These are phyloP conservation scores for Chironomus striatipennis DNA, from an alignment of 1,140 invertebrate genomes.

Conservation along the genomic window DNA sequence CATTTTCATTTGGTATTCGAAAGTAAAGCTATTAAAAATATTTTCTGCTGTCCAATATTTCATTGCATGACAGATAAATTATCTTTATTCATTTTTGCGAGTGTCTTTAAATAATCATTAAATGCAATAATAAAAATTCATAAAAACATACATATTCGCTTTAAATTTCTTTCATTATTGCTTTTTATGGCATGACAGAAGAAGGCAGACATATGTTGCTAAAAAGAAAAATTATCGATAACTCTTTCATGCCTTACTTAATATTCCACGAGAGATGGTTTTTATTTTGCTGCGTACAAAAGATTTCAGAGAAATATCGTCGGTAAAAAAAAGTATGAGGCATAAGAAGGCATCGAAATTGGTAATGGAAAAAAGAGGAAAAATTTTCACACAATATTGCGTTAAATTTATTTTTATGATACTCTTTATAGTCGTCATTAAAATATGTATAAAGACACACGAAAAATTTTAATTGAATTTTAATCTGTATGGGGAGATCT, in stretches of 20 bases:
- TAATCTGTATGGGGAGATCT: not conserved
- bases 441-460: not conserved
- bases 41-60: too few relatives aligned
- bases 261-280: too few relatives aligned
- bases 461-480: conserved; percentile 22
- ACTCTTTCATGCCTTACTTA: not conserved
- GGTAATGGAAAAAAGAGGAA: not conserved
- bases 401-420: conserved; percentile 17
- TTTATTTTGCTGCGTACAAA: not conserved
- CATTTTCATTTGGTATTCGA: too few relatives aligned
- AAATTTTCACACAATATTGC: conserved; percentile 19
- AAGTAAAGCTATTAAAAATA: too few relatives aligned
- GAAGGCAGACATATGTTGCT: not conserved
- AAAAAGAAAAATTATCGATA: not conserved
- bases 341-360: too few relatives aligned
- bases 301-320: not conserved
- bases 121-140: too few relatives aligned
- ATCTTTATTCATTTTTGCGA: too few relatives aligned
- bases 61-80: too few relatives aligned
- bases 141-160: too few relatives aligned
- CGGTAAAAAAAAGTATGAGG: not conserved
- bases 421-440: not conserved
- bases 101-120: too few relatives aligned
- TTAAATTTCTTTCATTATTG: too few relatives aligned
- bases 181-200: too few relatives aligned